Evolutionary conservation across 2,113 vertebrate genomes (phyloP).

Genomic region (Amphilophus citrinellus): DNA sequence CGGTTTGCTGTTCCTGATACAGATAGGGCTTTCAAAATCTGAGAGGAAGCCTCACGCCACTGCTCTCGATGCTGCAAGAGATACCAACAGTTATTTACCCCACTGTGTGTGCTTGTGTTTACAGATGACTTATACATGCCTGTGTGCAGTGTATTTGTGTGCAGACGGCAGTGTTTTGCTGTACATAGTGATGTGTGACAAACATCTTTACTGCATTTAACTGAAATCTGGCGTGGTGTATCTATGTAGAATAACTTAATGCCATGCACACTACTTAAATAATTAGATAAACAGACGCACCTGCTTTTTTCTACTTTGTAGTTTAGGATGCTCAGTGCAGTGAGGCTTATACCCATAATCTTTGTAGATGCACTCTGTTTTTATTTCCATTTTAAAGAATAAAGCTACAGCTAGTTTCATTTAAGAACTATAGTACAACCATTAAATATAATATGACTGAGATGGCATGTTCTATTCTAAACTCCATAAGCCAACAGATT

Average conservation of each 20-base stretch:
- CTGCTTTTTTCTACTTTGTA: slow-evolving; percentile 17
- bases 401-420: not conserved
- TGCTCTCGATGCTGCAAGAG: slow-evolving; percentile 65
- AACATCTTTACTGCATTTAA: slow-evolving; percentile 34
- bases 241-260: slow-evolving; percentile 16
- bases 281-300: slow-evolving; percentile 12
- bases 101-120: slow-evolving; percentile 55
- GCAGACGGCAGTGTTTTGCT: slow-evolving; percentile 24
- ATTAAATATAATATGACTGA: not conserved
- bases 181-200: slow-evolving; percentile 30
- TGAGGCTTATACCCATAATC: slow-evolving; percentile 12
- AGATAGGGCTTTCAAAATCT: slow-evolving; percentile 79
- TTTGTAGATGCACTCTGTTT: slow-evolving; percentile 18
- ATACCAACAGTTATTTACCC: slow-evolving; percentile 79
- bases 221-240: slow-evolving; percentile 21
- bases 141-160: slow-evolving; percentile 29
- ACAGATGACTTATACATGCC: slow-evolving; percentile 56
- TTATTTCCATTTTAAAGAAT: not conserved
- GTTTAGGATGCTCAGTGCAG: not conserved
- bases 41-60: slow-evolving; percentile 69
- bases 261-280: slow-evolving; percentile 14
- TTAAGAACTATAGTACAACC: not conserved
- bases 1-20: slow-evolving; percentile 80
- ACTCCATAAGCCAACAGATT: not conserved
- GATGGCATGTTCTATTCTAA: not conserved